phyloP scores from a whole-genome alignment of 2,888 invertebrate species.

The Blomia tropicalis region DNA sequence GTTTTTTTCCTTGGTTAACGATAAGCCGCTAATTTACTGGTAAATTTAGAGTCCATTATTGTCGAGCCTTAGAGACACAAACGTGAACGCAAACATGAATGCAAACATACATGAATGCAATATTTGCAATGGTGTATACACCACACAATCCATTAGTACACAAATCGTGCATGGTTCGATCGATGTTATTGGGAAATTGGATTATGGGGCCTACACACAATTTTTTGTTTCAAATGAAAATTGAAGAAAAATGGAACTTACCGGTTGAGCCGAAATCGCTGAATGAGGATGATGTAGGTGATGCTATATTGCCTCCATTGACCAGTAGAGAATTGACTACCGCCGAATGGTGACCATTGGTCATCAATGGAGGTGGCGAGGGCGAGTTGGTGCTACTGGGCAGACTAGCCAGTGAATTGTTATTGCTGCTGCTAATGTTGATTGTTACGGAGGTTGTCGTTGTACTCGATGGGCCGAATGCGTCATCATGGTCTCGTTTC shows the following conservation, averaged over 20 bases:
- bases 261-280: constrained; percentile 8
- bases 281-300: constrained; percentile 11
- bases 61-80: too few relatives aligned
- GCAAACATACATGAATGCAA: too few relatives aligned
- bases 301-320: constrained; percentile 1
- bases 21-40: too few relatives aligned
- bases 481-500: constrained; percentile 11
- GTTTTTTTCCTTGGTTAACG: too few relatives aligned
- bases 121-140: too few relatives aligned
- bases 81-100: too few relatives aligned
- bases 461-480: neutral
- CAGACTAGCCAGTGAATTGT: constrained; percentile 13
- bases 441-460: neutral
- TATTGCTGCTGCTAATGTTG: constrained; percentile 6
- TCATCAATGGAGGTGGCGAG: neutral
- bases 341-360: neutral
- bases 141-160: too few relatives aligned
- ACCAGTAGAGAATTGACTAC: neutral
- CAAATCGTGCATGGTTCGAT: too few relatives aligned
- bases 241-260: constrained; percentile 1
- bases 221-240: neutral
- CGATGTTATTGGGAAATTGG: too few relatives aligned
- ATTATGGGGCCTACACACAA: too few relatives aligned
- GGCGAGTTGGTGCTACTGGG: constrained; percentile 15
- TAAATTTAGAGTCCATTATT: too few relatives aligned